Evolutionary conservation across 1,140 invertebrate genomes (phyloP).

Genomic region (Drosophila suzukii): DNA sequence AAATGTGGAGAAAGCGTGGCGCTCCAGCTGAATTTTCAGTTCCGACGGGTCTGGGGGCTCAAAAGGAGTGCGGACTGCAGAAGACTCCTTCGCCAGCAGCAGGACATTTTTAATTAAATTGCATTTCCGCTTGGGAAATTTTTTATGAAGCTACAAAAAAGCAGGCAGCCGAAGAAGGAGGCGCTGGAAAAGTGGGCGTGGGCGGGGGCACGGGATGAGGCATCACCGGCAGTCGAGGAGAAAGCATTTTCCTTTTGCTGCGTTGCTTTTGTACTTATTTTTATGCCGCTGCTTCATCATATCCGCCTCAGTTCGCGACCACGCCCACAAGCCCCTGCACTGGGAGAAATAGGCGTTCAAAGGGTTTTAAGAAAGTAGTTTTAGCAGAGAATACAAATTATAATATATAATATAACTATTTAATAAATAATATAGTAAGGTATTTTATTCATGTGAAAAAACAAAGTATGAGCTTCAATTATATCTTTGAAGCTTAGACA

Average conservation of each 20-base stretch:
- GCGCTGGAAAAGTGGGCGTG: no score
- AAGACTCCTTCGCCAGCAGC: slow-evolving; percentile 51
- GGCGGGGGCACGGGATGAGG: background rate
- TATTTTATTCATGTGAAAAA: no score
- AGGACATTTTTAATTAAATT: slow-evolving; percentile 83
- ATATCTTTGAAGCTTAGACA: no score
- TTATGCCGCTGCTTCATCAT: slow-evolving; percentile 75
- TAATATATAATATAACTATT: no score
- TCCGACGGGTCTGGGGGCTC: background rate
- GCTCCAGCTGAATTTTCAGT: slow-evolving; percentile 24
- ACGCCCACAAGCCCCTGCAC: slow-evolving; percentile 32
- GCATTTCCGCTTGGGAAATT: slow-evolving; percentile 82
- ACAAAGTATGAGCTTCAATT: no score
- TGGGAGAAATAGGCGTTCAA: background rate
- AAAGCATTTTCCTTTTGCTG: slow-evolving; percentile 55
- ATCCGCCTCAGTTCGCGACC: slow-evolving; percentile 40
- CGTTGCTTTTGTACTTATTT: slow-evolving; percentile 72
- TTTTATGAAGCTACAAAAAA: slow-evolving; percentile 81
- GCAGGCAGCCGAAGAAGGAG: slow-evolving; percentile 7
- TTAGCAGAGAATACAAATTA: no score
- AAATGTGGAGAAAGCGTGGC: slow-evolving; percentile 13
- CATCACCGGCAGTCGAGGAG: slow-evolving; percentile 11
- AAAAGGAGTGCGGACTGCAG: background rate
- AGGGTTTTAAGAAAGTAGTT: no score
- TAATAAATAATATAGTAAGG: no score